A percentile compares a stretch with the other conserved stretches of the same genome.
Evolutionary conservation across 2,888 invertebrate genomes (phyloP).

Genomic region (Idaea dimidiata): DNA sequence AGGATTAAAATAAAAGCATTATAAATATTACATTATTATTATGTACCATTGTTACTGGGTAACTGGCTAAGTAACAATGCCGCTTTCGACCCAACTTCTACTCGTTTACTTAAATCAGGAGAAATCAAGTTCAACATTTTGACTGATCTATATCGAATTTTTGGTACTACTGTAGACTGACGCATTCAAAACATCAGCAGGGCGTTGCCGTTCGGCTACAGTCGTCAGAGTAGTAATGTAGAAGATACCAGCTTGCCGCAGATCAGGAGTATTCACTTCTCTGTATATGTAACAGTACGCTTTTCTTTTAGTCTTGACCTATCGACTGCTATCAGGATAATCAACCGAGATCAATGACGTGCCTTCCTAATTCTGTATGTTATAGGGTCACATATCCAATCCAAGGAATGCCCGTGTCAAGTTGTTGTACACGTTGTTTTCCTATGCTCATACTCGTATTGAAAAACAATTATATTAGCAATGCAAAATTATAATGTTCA

Average conservation of each 20-base stretch:
- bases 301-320: conserved; percentile 40
- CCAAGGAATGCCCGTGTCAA: too few species aligned
- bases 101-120: not conserved
- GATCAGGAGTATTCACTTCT: conserved; percentile 46
- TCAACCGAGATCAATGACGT: too few species aligned
- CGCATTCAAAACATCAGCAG: conserved; percentile 23
- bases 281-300: conserved; percentile 36
- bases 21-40: not conserved
- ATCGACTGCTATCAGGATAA: too few species aligned
- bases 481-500: too few species aligned
- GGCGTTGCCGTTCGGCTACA: conserved; percentile 30
- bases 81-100: not conserved
- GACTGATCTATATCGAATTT: conserved; percentile 20
- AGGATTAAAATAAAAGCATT: too few species aligned
- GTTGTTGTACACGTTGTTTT: too few species aligned
- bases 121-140: not conserved
- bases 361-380: too few species aligned
- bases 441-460: too few species aligned
- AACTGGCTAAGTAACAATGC: not conserved
- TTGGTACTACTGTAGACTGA: conserved; percentile 10
- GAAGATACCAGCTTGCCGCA: conserved; percentile 85
- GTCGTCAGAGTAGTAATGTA: conserved; percentile 73
- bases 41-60: not conserved
- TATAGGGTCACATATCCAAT: too few species aligned
- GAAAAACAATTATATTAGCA: too few species aligned